Conservation (phyloP, 2,888 invertebrate genomes). For the Phorcus lineatus region DNA sequence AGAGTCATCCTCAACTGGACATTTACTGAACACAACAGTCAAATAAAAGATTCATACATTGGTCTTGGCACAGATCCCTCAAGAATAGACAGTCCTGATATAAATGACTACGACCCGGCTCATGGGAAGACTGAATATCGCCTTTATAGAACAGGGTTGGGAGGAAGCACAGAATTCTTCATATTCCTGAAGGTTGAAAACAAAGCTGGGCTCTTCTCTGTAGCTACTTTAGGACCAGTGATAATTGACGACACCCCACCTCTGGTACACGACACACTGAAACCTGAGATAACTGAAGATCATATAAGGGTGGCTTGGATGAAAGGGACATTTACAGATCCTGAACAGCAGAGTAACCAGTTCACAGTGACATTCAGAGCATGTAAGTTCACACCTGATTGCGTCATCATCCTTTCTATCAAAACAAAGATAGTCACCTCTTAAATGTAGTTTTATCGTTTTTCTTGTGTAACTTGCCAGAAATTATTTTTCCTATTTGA, state of each 20-base stretch:
- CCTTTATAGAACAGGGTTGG: conserved; percentile 40
- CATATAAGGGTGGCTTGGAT: conserved; percentile 41
- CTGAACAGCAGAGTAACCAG: conserved; percentile 40
- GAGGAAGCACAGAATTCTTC: conserved; percentile 37
- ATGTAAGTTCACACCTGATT: conserved; percentile 30
- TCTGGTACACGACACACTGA: conserved; percentile 3
- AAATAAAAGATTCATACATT: conserved; percentile 43
- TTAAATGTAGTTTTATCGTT: no score
- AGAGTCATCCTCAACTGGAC: conserved; percentile 45
- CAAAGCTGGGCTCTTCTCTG: conserved; percentile 43
- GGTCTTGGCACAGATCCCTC: conserved; percentile 40
- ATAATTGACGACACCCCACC: conserved; percentile 53
- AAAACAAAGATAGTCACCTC: no score
- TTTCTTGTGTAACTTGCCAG: no score
- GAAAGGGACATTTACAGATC: conserved; percentile 42
- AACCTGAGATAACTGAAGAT: conserved; percentile 21
- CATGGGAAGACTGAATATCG: conserved; percentile 34
- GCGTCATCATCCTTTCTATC: no score
- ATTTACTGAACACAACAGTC: conserved; percentile 40
- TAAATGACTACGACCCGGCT: conserved; percentile 40
- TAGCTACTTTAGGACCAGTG: conserved; percentile 42
- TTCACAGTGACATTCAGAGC: conserved; percentile 39
- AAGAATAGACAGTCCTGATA: conserved; percentile 24
- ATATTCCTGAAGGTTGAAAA: conserved; percentile 43
- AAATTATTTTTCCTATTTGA: no score